Evolutionary conservation across 2,888 invertebrate genomes (phyloP).

Genomic region (Ctenicera cuprea): DNA sequence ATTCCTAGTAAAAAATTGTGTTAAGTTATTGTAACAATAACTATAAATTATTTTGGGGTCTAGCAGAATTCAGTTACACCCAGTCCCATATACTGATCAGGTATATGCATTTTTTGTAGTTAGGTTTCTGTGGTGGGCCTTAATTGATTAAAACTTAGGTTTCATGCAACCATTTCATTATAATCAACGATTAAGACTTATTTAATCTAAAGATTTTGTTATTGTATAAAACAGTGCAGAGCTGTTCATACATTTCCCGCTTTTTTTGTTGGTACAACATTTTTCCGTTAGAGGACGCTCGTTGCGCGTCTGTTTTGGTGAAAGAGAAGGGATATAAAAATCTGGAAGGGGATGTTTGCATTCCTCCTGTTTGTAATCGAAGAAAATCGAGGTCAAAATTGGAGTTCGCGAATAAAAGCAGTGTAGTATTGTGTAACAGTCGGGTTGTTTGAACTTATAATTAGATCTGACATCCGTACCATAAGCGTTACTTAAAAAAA

Average conservation of each 20-base stretch:
- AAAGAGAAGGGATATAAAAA: neutral
- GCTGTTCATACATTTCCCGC: slow-evolving; percentile 9
- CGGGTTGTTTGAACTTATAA: neutral
- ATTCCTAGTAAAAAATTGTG: too few species aligned
- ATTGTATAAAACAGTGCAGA: too few species aligned
- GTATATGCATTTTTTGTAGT: too few species aligned
- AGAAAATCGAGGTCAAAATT: slow-evolving; percentile 44
- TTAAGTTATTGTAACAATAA: too few species aligned
- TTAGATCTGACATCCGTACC: neutral
- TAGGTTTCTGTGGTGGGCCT: too few species aligned
- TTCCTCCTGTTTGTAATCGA: slow-evolving; percentile 47
- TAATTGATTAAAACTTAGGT: too few species aligned
- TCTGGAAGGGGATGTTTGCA: slow-evolving; percentile 35
- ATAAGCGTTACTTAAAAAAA: neutral
- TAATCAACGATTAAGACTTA: too few species aligned
- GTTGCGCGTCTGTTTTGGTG: neutral
- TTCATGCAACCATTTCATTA: too few species aligned
- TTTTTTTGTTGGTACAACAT: neutral
- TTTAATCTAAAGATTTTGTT: too few species aligned
- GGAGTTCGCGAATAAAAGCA: slow-evolving; percentile 15
- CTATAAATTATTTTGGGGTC: too few species aligned
- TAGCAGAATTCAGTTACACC: too few species aligned
- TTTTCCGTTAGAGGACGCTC: neutral
- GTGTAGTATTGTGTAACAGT: slow-evolving; percentile 3
- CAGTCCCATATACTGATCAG: too few species aligned